Evolutionary conservation across 2,113 vertebrate genomes (phyloP).

Genomic region (Spheniscus mendiculus): DNA sequence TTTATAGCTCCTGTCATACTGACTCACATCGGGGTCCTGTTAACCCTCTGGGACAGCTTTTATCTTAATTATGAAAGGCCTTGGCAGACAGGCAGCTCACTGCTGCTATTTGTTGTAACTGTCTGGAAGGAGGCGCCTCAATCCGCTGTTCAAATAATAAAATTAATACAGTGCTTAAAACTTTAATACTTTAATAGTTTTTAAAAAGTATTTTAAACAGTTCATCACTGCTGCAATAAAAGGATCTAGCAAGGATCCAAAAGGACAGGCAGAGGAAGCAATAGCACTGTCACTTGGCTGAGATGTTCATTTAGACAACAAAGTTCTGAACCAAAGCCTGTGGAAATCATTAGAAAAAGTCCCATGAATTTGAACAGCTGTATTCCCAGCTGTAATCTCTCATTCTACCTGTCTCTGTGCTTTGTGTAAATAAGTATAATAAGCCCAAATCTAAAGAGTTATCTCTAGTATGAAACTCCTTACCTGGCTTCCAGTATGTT

Average conservation of each 20-base stretch:
- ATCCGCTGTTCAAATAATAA: not conserved
- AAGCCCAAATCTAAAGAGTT: not conserved
- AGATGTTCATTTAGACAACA: not conserved
- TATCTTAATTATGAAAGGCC: not conserved
- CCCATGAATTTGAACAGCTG: not conserved
- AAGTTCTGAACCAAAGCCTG: not conserved
- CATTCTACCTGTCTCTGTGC: not conserved
- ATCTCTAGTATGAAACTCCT: not conserved
- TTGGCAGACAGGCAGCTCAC: not conserved
- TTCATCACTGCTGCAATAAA: not conserved
- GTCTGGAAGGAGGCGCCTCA: not conserved
- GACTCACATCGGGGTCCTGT: not conserved
- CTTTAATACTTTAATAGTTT: not conserved
- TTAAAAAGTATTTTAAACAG: not conserved
- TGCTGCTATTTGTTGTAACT: not conserved
- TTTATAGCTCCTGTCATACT: not conserved
- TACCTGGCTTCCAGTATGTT: not conserved
- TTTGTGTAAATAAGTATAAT: not conserved
- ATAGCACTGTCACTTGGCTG: not conserved
- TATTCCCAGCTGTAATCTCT: not conserved
- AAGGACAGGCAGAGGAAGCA: not conserved
- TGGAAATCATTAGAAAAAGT: not conserved
- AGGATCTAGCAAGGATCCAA: not conserved
- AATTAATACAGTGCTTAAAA: not conserved
- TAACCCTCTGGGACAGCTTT: not conserved